A percentile compares a stretch with the other conserved stretches of the same genome.
Conservation (phyloP, 1,140 invertebrate genomes). For the Lasaia peninsularis region DNA sequence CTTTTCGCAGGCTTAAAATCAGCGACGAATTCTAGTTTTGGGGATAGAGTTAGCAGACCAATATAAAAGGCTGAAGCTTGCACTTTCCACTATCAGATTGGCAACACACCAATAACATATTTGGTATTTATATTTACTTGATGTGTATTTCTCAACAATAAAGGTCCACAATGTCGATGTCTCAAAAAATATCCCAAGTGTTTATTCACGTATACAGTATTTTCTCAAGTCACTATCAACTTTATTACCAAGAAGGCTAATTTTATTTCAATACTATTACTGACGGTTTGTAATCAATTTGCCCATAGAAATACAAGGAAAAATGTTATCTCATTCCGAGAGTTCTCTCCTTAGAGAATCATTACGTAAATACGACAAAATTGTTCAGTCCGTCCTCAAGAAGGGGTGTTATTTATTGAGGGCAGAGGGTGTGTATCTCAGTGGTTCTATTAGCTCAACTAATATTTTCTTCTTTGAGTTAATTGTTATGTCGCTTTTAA, state of each 20-base stretch:
- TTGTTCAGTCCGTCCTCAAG: slow-evolving; percentile 53
- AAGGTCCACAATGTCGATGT: too few relatives aligned
- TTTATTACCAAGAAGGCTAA: slow-evolving; percentile 46
- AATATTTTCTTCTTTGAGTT: slow-evolving; percentile 72
- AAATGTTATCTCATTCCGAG: slow-evolving; percentile 49
- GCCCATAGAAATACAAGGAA: slow-evolving; percentile 63
- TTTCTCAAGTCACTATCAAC: background rate
- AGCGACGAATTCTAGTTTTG: too few relatives aligned
- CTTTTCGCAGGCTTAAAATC: too few relatives aligned
- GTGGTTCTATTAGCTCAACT: slow-evolving; percentile 68
- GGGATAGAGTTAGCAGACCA: too few relatives aligned
- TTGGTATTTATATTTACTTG: too few relatives aligned
- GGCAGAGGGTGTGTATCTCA: slow-evolving; percentile 64
- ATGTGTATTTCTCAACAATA: too few relatives aligned
- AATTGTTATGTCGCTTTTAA: slow-evolving; percentile 73
- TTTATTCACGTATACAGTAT: background rate
- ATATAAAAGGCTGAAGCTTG: too few relatives aligned
- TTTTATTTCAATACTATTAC: slow-evolving; percentile 57
- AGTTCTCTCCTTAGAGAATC: slow-evolving; percentile 60
- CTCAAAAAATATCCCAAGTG: background rate
- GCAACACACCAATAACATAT: too few relatives aligned
- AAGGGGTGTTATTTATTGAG: slow-evolving; percentile 72
- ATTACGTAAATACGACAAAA: slow-evolving; percentile 72
- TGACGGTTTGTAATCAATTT: slow-evolving; percentile 60
- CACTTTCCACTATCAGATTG: too few relatives aligned